Percentiles rank a stretch among this genome's conserved stretches.
Conservation (phyloP, 2,888 invertebrate species). For the Caradrina kadenii region DNA sequence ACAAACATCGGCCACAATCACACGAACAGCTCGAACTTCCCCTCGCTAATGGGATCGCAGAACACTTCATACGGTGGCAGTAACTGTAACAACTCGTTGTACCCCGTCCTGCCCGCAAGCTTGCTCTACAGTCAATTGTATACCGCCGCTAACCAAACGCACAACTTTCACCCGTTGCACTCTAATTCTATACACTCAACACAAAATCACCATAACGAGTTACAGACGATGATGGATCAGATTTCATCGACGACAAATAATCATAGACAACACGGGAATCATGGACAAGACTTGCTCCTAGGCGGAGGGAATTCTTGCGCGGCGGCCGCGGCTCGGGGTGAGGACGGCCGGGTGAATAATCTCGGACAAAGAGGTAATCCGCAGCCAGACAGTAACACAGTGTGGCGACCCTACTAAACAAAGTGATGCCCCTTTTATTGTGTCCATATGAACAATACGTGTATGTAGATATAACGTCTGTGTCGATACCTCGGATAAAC, state of each 20-base stretch:
- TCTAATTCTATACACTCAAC: constrained; percentile 92
- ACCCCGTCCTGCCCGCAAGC: constrained; percentile 95
- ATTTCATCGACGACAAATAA: constrained; percentile 92
- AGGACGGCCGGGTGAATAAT: constrained; percentile 90
- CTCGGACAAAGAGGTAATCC: constrained; percentile 91
- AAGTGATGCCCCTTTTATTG: constrained; percentile 71
- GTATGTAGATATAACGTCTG: constrained; percentile 53
- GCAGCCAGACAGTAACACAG: constrained; percentile 92
- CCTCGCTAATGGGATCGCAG: constrained; percentile 91
- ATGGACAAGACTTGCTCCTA: constrained; percentile 87
- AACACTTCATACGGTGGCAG: constrained; percentile 90
- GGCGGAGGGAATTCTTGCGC: constrained; percentile 91
- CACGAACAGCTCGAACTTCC: constrained; percentile 91
- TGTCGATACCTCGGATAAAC: constrained; percentile 50
- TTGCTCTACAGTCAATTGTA: constrained; percentile 96
- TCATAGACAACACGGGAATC: constrained; percentile 85
- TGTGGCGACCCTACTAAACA: constrained; percentile 94
- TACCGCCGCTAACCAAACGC: constrained; percentile 94
- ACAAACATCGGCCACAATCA: constrained; percentile 91
- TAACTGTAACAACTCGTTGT: constrained; percentile 93
- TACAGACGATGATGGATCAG: constrained; percentile 95
- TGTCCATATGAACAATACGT: constrained; percentile 58
- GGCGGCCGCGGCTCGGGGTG: constrained; percentile 89
- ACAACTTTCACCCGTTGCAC: constrained; percentile 93
- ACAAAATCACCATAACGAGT: constrained; percentile 92